Base-by-base conservation (phyloP, 1,140 invertebrate genomes). In the Calephelis nemesis region DNA sequence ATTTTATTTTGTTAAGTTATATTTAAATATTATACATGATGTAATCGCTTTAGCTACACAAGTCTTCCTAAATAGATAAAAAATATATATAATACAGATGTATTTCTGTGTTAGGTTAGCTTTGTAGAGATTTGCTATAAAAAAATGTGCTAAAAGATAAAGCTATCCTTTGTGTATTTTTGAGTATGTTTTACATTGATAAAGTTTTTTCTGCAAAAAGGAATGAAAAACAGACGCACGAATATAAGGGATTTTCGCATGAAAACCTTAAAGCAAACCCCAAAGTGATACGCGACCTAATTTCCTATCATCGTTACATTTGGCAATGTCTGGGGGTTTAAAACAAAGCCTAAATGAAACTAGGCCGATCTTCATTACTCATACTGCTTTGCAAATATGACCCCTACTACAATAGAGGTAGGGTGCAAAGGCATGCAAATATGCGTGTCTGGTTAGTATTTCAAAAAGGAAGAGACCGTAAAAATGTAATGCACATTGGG, bases 311-410 rank as follows among this genome's bases (percentile, higher is more conserved):
- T 65, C 50, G 8, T 10, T 62, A 65, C 70, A 74, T 74, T 74
- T 74, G 73, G 73, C 73, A 74, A 67, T 62, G 67, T 65, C 66
- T 62, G 47, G 67, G 67, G 66, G 69, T 74, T 74, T 72, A 67
- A 74, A 74, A 74, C 70, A 72, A 74, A 74, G 70, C 73, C 67
- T 72, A 71, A 71, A 71, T 74, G 69, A 71, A 74, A 74, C 70
- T 69, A 68, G 73, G 73, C 68, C 71, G 64, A 30, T 15, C 48
- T 45, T 67, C 50, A 67, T 69, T 69, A 71, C 52, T 67, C 48
- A 67, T 67, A 66, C 63, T 67, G 60, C 47, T 39, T 10, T 62
- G 47, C 40, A 64, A 73, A 42, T 62, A n/a, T 63, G 15, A 49
- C 40, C 45, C 63, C 68, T 64, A 67, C 11, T 62, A 19, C 39